These are phyloP conservation scores for Lamellibrachia luymesi DNA, from an alignment of 1,140 invertebrate species.

Conservation along the genomic window DNA sequence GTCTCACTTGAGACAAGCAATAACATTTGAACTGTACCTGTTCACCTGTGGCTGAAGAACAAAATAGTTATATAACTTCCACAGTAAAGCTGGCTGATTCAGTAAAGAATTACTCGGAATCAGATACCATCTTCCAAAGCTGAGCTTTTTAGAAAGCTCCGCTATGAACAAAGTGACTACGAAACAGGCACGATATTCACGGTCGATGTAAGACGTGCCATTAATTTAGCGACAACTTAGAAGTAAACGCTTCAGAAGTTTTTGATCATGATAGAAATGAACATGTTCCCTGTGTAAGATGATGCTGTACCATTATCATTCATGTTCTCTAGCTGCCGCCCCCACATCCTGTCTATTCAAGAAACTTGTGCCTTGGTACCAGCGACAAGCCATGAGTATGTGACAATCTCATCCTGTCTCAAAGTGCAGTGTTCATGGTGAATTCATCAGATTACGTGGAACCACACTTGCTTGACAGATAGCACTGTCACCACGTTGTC, in stretches of 20 bases:
- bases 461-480: not conserved
- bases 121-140: not conserved
- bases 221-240: not conserved
- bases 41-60: not conserved
- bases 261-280: not conserved
- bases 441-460: not conserved
- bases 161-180: not conserved
- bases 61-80: not conserved
- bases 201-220: not conserved
- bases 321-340: not conserved
- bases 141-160: too few relatives aligned
- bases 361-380: not conserved
- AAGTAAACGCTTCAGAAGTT: not conserved
- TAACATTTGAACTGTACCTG: not conserved
- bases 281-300: too few relatives aligned
- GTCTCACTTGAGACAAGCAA: not conserved
- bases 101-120: not conserved
- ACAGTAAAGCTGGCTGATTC: not conserved
- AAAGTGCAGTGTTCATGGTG: not conserved
- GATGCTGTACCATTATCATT: not conserved
- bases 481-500: not conserved
- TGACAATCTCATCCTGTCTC: not conserved
- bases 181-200: not conserved
- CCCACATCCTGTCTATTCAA: not conserved
- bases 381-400: not conserved